Conservation (phyloP, 37 sponge, comb jelly and placozoan species). For the Diacarnus erythraeanus region DNA sequence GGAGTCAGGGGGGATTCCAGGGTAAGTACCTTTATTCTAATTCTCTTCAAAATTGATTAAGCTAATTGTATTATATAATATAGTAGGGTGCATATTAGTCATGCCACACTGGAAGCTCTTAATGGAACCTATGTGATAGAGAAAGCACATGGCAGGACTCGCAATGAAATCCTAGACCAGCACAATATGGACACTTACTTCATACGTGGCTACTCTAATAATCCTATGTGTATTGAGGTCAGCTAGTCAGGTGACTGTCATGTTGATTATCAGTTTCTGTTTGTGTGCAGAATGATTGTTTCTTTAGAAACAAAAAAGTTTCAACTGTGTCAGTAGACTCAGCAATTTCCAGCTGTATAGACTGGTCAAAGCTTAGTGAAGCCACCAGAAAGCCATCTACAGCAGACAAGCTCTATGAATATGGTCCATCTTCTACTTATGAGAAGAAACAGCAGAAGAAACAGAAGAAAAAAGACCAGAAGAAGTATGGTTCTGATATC, state of each 20-base stretch:
- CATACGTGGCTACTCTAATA: no score
- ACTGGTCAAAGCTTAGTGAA: no score
- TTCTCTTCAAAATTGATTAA: background rate
- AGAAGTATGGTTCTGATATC: background rate
- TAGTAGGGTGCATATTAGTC: conserved; percentile 60
- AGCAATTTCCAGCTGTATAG: no score
- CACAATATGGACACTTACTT: conserved; percentile 21
- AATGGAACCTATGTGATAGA: conserved; percentile 20
- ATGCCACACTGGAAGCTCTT: conserved; percentile 51
- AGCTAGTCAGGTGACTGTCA: background rate
- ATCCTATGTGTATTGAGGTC: no score
- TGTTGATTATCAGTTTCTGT: background rate
- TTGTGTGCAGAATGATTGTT: no score
- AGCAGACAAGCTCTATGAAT: no score
- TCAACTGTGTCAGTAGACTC: no score
- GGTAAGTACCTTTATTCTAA: background rate
- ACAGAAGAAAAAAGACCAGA: background rate
- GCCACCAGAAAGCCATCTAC: no score
- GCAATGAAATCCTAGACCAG: conserved; percentile 41
- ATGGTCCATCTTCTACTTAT: no score
- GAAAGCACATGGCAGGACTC: conserved; percentile 34
- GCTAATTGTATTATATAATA: background rate
- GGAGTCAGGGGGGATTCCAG: conserved; percentile 67
- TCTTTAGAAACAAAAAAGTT: no score
- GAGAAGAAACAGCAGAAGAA: no score